Conservation (phyloP, 2,113 vertebrate species). For the Origma solitaria region DNA sequence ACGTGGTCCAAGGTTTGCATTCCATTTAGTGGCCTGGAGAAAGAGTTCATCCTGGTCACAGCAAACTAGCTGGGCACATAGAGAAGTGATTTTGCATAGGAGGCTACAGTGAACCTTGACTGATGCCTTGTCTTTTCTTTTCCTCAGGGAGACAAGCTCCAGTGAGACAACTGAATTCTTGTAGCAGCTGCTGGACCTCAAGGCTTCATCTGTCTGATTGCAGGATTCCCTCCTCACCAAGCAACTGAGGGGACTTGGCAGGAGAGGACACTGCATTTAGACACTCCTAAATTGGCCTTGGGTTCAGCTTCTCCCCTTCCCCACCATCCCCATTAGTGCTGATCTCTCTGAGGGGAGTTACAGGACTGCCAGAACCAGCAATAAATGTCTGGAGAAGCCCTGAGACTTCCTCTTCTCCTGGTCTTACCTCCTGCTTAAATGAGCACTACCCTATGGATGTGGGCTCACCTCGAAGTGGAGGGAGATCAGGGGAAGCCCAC, state of each 20-base stretch:
- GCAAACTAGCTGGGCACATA: background rate
- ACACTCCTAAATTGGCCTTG: conserved; percentile 23
- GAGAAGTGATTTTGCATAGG: background rate
- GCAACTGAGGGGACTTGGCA: conserved; percentile 30
- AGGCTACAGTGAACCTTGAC: background rate
- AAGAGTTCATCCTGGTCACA: background rate
- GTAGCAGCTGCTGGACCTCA: conserved; percentile 68
- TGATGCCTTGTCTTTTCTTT: conserved; percentile 39
- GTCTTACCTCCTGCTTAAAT: conserved; percentile 10
- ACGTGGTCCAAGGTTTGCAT: background rate
- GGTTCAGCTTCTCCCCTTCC: conserved; percentile 21
- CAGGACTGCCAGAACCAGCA: conserved; percentile 23
- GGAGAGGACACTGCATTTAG: conserved; percentile 43
- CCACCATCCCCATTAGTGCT: background rate
- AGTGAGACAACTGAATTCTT: conserved; percentile 75
- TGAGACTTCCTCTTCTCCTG: background rate
- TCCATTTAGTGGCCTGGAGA: background rate
- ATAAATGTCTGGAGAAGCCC: background rate
- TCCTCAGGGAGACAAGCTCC: conserved; percentile 68
- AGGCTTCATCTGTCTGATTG: conserved; percentile 54
- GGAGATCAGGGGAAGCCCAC: background rate
- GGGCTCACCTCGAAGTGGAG: conserved; percentile 12
- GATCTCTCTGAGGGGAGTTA: background rate
- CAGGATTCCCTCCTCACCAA: conserved; percentile 45
- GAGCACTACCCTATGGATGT: conserved; percentile 43